A percentile compares a stretch with the other conserved stretches of the same genome.
These are phyloP conservation scores for Protosalanx chinensis DNA, from an alignment of 2,797 vertebrate species.

Conservation along the genomic window DNA sequence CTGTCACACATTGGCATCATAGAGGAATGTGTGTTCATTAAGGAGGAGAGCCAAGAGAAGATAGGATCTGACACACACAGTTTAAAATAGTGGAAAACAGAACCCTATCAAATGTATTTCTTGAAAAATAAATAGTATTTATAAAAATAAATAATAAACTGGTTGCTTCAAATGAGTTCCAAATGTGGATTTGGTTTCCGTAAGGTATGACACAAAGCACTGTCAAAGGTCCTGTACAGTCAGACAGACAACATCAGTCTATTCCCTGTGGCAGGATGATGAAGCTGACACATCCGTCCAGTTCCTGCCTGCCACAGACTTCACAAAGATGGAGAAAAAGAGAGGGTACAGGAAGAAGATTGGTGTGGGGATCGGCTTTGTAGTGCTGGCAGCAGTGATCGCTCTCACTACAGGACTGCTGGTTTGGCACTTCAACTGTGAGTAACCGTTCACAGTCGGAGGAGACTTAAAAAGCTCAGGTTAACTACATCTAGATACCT, in stretches of 20 bases:
- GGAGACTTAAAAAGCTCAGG: neutral
- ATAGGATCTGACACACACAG: neutral
- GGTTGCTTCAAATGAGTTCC: neutral
- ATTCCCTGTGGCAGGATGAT: conserved; percentile 33
- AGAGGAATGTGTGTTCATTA: neutral
- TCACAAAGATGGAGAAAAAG: conserved; percentile 74
- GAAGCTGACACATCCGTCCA: conserved; percentile 54
- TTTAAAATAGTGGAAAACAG: too few species aligned
- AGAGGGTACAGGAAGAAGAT: conserved; percentile 35
- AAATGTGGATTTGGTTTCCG: neutral
- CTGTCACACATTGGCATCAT: neutral
- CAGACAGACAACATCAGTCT: neutral
- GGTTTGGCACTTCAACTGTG: conserved; percentile 87
- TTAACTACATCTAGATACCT: neutral
- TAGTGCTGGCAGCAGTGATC: conserved; percentile 45
- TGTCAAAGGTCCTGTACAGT: neutral
- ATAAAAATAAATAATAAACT: too few species aligned
- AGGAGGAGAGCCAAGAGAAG: neutral
- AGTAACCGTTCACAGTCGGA: conserved; percentile 53
- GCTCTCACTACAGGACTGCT: conserved; percentile 73
- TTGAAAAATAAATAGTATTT: too few species aligned
- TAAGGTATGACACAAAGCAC: too few species aligned
- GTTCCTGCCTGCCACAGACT: conserved; percentile 77
- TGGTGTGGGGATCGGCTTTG: conserved; percentile 35
- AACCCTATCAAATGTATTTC: too few species aligned